These are phyloP conservation scores for Corynorhinus townsendii DNA, from an alignment of 2,113 vertebrate species.

Conservation along the genomic window DNA sequence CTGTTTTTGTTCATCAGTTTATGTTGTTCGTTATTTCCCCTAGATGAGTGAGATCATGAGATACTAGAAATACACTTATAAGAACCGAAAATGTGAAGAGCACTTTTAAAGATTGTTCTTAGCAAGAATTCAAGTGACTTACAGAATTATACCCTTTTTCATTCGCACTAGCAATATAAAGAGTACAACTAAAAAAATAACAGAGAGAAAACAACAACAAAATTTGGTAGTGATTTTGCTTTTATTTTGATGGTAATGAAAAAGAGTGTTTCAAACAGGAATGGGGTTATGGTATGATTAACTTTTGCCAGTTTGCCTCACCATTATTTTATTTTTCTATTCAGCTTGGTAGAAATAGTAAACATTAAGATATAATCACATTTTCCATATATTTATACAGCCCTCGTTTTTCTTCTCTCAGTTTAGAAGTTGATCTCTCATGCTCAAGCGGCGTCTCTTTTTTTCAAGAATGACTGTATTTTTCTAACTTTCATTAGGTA, in stretches of 20 bases:
- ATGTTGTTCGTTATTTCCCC: too few relatives aligned
- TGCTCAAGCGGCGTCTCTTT: neutral
- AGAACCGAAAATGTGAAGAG: neutral
- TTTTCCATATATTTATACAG: neutral
- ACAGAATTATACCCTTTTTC: neutral
- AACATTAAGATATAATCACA: neutral
- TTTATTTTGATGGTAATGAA: neutral
- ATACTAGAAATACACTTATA: too few relatives aligned
- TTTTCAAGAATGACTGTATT: neutral
- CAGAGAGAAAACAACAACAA: neutral
- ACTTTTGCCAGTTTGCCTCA: neutral
- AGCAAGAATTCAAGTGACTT: neutral
- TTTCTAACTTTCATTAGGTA: neutral
- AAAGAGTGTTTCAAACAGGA: neutral
- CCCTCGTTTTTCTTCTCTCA: neutral
- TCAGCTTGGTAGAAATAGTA: neutral
- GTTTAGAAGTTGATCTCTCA: neutral
- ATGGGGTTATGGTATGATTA: neutral
- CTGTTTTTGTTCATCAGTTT: too few relatives aligned
- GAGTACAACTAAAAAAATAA: neutral
- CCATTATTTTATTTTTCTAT: neutral
- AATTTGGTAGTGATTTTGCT: neutral
- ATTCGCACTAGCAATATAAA: neutral
- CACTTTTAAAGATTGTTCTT: neutral
- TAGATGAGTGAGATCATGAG: too few relatives aligned